These are phyloP conservation scores for Oreohelix idahoensis DNA, from an alignment of 1,140 invertebrate genomes.

Conservation along the genomic window DNA sequence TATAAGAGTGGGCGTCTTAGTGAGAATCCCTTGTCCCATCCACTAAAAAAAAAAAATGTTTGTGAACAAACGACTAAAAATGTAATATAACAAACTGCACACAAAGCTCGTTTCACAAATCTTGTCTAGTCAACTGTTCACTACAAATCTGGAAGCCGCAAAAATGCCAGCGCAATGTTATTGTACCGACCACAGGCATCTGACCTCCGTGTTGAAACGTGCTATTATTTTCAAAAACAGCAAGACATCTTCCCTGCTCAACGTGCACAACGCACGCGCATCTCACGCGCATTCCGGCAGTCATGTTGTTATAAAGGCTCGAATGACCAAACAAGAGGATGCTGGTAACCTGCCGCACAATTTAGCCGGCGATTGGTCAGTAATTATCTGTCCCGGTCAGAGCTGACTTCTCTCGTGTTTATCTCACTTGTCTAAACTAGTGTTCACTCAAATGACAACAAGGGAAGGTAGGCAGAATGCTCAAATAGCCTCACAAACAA, in stretches of 20 bases:
- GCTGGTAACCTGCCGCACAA: not conserved
- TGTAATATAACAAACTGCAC: too few species aligned
- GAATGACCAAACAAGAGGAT: not conserved
- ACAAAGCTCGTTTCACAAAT: too few species aligned
- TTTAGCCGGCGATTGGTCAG: not conserved
- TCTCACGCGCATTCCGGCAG: not conserved
- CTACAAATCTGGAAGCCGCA: too few species aligned
- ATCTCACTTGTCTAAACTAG: not conserved
- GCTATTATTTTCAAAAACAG: not conserved
- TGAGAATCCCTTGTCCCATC: too few species aligned
- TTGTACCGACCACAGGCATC: not conserved
- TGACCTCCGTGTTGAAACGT: not conserved
- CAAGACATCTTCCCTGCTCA: not conserved
- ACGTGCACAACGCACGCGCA: not conserved
- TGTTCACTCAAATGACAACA: not conserved
- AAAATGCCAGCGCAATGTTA: too few species aligned
- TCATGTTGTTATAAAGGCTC: not conserved
- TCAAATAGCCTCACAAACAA: not conserved
- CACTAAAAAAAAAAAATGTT: too few species aligned
- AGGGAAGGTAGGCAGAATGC: not conserved
- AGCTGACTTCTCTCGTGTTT: not conserved
- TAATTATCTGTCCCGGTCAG: not conserved
- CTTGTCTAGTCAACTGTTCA: too few species aligned
- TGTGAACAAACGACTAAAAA: too few species aligned
- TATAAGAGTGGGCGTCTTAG: too few species aligned